Conservation (phyloP, 2,797 vertebrate species). For the Bovichtus variegatus region DNA sequence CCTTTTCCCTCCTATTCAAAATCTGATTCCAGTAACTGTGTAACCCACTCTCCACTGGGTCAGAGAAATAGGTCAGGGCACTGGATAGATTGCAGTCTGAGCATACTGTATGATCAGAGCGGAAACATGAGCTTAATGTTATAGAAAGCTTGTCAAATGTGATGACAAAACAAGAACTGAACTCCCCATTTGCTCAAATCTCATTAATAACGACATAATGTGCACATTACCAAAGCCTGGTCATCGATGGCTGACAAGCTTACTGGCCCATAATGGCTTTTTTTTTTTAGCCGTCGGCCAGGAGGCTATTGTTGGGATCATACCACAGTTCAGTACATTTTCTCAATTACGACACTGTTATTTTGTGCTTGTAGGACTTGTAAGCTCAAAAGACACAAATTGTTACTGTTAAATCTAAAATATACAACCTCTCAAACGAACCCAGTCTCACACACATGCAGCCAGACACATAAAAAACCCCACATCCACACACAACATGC, state of each 20-base stretch:
- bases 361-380: neutral
- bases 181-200: conserved; percentile 48
- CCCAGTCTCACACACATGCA: conserved; percentile 8
- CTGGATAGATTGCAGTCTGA: conserved; percentile 24
- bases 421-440: conserved; percentile 15
- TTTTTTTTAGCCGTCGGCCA: conserved; percentile 48
- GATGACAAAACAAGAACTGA: conserved; percentile 55
- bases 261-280: conserved; percentile 39
- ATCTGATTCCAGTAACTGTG: conserved; percentile 14
- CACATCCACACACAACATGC: conserved; percentile 44
- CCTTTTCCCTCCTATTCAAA: neutral
- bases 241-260: conserved; percentile 33
- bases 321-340: conserved; percentile 19
- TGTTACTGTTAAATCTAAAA: neutral
- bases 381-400: conserved; percentile 3
- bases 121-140: conserved; percentile 41
- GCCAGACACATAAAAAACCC: neutral
- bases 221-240: conserved; percentile 42
- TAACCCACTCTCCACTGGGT: conserved; percentile 20
- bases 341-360: conserved; percentile 19
- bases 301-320: conserved; percentile 31
- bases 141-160: conserved; percentile 55
- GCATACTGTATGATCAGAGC: conserved; percentile 20
- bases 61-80: conserved; percentile 48
- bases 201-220: conserved; percentile 54